These are phyloP conservation scores for Caenorhabditis imperialis DNA, from an alignment of 2,888 invertebrate genomes.

Conservation along the genomic window DNA sequence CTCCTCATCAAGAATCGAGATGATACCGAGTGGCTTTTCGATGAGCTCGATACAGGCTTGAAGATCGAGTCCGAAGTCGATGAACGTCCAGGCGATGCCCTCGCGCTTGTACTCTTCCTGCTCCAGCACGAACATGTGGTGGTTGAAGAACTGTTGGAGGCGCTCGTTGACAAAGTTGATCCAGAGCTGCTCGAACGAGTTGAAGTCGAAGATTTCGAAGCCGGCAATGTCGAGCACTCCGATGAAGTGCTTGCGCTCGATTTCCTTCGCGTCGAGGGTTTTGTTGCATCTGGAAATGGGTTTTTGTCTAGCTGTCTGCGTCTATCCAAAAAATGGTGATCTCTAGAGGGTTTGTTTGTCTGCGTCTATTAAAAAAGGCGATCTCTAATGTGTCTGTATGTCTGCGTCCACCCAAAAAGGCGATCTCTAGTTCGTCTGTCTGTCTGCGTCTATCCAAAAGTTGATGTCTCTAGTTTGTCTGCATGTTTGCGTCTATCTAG, in stretches of 20 bases:
- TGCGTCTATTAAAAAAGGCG: too few relatives aligned
- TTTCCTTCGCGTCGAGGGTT: slow-evolving; percentile 88
- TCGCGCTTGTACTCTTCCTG: slow-evolving; percentile 79
- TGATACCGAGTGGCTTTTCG: slow-evolving; percentile 99
- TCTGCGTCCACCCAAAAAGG: too few relatives aligned
- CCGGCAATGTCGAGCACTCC: slow-evolving; percentile 82
- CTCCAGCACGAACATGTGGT: slow-evolving; percentile 81
- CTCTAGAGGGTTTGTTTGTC: too few relatives aligned
- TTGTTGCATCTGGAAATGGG: slow-evolving; percentile 93
- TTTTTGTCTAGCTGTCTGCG: too few relatives aligned
- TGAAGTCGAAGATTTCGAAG: slow-evolving; percentile 81
- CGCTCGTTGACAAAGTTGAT: slow-evolving; percentile 81
- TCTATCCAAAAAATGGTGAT: too few relatives aligned
- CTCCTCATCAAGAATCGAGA: slow-evolving; percentile 99
- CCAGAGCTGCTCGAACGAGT: slow-evolving; percentile 81
- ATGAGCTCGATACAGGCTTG: slow-evolving; percentile 95
- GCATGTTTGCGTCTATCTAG: too few relatives aligned
- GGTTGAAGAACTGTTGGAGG: slow-evolving; percentile 82
- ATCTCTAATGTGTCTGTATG: too few relatives aligned
- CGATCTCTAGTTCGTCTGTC: too few relatives aligned
- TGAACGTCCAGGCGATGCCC: slow-evolving; percentile 94
- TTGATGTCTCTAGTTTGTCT: too few relatives aligned
- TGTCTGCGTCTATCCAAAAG: too few relatives aligned
- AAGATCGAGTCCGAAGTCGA: slow-evolving; percentile 97
- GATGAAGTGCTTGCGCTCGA: slow-evolving; percentile 84